Evolutionary conservation across 2,888 invertebrate genomes (phyloP), one percentile per base, ranked within the genome.

Genomic region (Ophion slaviceki): DNA sequence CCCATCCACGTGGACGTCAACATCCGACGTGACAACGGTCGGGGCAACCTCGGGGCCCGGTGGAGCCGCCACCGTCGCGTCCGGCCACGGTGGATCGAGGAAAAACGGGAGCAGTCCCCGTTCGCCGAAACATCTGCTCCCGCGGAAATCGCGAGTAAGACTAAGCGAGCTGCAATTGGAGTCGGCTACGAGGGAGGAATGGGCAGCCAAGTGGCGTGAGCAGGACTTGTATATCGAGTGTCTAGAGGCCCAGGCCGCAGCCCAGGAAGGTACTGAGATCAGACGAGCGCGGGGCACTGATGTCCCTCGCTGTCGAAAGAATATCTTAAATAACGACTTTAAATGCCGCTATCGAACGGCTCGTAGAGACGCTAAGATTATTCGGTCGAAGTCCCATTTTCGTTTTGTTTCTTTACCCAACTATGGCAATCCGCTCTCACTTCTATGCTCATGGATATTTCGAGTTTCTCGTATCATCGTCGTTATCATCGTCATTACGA

Each of bases 211-310:
- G 92, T 97, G 97, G 97, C 95, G 95, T 94, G 95, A 95, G 94
- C 97, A 97, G 95, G 97, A 97, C 94, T 95, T 95, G 93, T 97
- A 96, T 95, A 95, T 97, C 94, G 96, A 96, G 94, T 95, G 95
- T 92, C 95, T 97, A 94, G 97, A 97, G 95, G 95, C 96, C 90
- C 96, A 96, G 95, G 95, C 96, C 94, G 95, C 96, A 95, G 95
- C 96, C 95, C 96, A 96, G 96, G 97, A 97, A 96, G 97, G 97
- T 97, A 97, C 95, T 95, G 93, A 93, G 92, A 92, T 91, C 91
- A 92, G 91, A 91, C 84, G 89, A 90, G 91, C 92, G 89, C 90
- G 92, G 92, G 75, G 88, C 84, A 76, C 88, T 86, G 61, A 71
- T 68, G 78, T 74, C 70, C 86, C 89, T 91, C 91, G 90, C 90